A percentile compares a stretch with the other conserved stretches of the same genome.
Conservation (phyloP, 2,113 vertebrate species). For the Corythornis cristatus region DNA sequence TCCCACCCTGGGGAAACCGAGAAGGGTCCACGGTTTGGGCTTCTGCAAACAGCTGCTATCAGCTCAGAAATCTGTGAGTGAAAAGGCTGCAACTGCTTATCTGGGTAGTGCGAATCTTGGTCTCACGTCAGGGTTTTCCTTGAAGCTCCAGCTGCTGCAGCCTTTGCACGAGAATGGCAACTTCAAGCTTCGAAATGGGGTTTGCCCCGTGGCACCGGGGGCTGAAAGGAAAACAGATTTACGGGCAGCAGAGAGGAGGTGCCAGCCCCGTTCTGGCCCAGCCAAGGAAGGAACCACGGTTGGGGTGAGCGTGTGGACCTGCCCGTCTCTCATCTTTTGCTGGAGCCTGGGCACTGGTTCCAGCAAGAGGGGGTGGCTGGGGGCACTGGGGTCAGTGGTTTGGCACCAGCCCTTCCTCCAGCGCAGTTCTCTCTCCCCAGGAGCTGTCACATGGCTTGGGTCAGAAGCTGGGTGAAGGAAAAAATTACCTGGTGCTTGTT, state of each 20-base stretch:
- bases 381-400: background rate
- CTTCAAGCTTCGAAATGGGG: background rate
- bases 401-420: background rate
- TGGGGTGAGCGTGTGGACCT: fast-evolving
- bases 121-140: slow-evolving; percentile 43
- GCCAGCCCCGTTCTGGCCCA: background rate
- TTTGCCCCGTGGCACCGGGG: background rate
- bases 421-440: fast-evolving
- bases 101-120: background rate
- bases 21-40: background rate
- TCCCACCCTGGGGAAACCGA: background rate
- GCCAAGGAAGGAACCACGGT: background rate
- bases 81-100: slow-evolving; percentile 34
- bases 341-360: background rate
- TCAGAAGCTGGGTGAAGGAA: background rate
- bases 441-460: fast-evolving
- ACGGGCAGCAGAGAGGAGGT: background rate
- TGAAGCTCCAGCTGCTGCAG: slow-evolving; percentile 5
- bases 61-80: slow-evolving; percentile 9
- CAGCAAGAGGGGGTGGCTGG: background rate
- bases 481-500: background rate
- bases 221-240: background rate
- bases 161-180: slow-evolving; percentile 38
- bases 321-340: background rate
- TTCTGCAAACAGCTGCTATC: slow-evolving; percentile 36